Conservation (phyloP, 2,113 vertebrate genomes). For the Mungos mungo region DNA sequence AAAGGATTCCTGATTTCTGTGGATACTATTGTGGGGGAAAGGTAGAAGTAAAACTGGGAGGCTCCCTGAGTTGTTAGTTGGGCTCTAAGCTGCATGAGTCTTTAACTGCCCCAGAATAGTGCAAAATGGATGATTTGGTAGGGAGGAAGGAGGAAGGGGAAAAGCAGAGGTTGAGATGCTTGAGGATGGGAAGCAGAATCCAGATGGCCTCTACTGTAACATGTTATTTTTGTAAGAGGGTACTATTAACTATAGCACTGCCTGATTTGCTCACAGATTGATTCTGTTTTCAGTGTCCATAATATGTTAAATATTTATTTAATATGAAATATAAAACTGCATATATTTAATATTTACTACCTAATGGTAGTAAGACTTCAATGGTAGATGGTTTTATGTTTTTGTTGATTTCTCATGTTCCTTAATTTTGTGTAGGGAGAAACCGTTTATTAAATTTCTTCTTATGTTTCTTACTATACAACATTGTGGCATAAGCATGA, state of each 20-base stretch:
- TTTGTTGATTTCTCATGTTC: conserved; percentile 4
- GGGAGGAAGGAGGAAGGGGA: neutral
- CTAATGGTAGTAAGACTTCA: conserved; percentile 12
- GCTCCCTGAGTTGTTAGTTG: neutral
- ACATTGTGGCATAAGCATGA: neutral
- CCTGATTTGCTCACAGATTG: neutral
- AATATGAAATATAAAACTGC: neutral
- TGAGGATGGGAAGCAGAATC: neutral
- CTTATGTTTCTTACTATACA: neutral
- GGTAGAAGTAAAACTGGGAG: neutral
- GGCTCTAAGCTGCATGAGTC: neutral
- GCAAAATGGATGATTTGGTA: neutral
- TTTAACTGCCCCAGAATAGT: neutral
- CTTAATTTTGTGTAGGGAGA: neutral
- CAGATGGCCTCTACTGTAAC: neutral
- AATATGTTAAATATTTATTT: conserved; percentile 6
- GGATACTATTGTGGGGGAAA: neutral
- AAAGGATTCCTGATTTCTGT: neutral
- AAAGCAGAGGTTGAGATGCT: neutral
- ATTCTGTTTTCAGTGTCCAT: neutral
- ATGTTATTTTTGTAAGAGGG: neutral
- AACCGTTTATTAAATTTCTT: neutral
- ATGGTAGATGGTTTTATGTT: neutral
- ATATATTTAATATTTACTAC: neutral
- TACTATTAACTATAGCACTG: neutral